phyloP scores from a whole-genome alignment of 2,797 vertebrate species.

The Lemur catta region DNA sequence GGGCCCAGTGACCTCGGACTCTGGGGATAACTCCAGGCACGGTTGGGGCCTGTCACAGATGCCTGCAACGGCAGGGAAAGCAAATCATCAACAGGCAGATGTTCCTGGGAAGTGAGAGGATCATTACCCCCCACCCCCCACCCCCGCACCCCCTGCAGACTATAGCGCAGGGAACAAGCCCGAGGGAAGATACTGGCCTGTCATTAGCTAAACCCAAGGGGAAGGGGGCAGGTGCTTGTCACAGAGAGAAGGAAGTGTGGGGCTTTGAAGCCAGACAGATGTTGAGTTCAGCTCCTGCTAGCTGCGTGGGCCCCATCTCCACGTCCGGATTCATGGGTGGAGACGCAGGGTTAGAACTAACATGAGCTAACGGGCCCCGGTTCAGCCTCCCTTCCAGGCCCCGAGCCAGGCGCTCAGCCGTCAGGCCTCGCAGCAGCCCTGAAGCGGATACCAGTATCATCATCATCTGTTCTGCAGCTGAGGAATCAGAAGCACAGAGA shows the following conservation, averaged over 20 bases:
- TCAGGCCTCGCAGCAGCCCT: not conserved
- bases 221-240: rapidly evolving
- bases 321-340: rapidly evolving
- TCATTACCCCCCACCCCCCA: rapidly evolving
- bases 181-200: not conserved
- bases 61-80: conserved; percentile 77
- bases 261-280: rapidly evolving
- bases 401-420: not conserved
- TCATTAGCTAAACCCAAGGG: rapidly evolving
- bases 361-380: rapidly evolving
- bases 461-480: not conserved
- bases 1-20: rapidly evolving
- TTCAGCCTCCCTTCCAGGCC: not conserved
- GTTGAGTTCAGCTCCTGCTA: rapidly evolving
- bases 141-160: rapidly evolving
- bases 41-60: conserved; percentile 82
- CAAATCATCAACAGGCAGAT: rapidly evolving
- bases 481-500: not conserved
- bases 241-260: rapidly evolving
- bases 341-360: rapidly evolving
- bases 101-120: not conserved
- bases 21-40: conserved; percentile 67
- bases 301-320: not conserved
- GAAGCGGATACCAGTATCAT: rapidly evolving
- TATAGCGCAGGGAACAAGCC: rapidly evolving